A percentile compares a stretch with the other conserved stretches of the same genome.
These are phyloP conservation scores for Ammodytes marinus DNA, from an alignment of 2,113 vertebrate genomes.

Conservation along the genomic window DNA sequence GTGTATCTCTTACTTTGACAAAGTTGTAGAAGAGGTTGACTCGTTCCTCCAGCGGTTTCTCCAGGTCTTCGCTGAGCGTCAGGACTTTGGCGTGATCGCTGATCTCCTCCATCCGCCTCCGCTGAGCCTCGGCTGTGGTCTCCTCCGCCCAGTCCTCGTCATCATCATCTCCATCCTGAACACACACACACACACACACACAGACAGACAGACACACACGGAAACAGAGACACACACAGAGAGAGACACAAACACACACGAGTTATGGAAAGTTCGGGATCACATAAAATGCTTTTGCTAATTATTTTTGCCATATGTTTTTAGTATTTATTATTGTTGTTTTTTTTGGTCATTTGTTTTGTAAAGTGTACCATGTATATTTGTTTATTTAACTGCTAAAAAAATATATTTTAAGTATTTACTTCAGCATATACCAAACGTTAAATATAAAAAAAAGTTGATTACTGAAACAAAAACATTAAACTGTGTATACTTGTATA, in stretches of 20 bases:
- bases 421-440: not conserved
- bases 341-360: too few relatives aligned
- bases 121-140: slow-evolving; percentile 96
- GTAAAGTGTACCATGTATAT: too few relatives aligned
- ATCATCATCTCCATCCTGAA: slow-evolving; percentile 91
- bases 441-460: not conserved
- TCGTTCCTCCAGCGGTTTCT: slow-evolving; percentile 93
- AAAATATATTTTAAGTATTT: too few relatives aligned
- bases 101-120: slow-evolving; percentile 97
- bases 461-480: not conserved
- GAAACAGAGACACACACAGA: too few relatives aligned
- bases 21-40: slow-evolving; percentile 98
- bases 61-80: slow-evolving; percentile 95
- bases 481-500: not conserved
- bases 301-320: too few relatives aligned
- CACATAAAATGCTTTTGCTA: not conserved
- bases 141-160: slow-evolving; percentile 99
- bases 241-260: too few relatives aligned
- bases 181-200: not conserved
- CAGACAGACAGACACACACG: too few relatives aligned
- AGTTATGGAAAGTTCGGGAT: not conserved
- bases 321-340: too few relatives aligned
- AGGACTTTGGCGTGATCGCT: slow-evolving; percentile 96
- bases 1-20: slow-evolving; percentile 88
- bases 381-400: too few relatives aligned